Percentiles rank a stretch among this genome's conserved stretches.
Conservation (phyloP, 2,888 invertebrate species). For the Eristalinus sepulchralis region DNA sequence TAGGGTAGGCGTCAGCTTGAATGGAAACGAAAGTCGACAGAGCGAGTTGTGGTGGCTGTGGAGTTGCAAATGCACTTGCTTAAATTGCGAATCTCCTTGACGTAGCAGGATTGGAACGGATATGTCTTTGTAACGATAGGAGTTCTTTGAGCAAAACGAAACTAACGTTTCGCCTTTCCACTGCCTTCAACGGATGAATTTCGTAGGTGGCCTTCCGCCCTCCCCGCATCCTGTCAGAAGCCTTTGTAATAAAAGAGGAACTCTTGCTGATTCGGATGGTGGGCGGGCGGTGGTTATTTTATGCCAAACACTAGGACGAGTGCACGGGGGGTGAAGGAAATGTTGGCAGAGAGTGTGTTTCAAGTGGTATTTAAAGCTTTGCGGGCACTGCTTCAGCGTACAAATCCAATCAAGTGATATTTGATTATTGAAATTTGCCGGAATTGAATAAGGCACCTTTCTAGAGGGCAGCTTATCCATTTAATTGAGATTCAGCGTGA, state of each 20-base stretch:
- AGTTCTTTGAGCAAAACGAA: slow-evolving; percentile 1
- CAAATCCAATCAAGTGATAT: neutral
- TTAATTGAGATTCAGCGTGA: too few species aligned
- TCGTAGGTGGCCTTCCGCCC: neutral
- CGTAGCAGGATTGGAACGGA: neutral
- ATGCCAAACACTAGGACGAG: slow-evolving; percentile 33
- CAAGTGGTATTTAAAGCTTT: slow-evolving; percentile 13
- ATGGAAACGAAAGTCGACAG: neutral
- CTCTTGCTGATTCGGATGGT: slow-evolving; percentile 8
- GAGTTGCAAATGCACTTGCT: slow-evolving; percentile 35
- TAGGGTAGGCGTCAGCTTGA: slow-evolving; percentile 29
- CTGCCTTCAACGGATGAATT: slow-evolving; percentile 3
- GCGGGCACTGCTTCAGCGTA: neutral
- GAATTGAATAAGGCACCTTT: too few species aligned
- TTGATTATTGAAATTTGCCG: too few species aligned
- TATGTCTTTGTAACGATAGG: neutral
- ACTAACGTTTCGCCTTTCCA: neutral
- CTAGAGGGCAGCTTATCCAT: too few species aligned
- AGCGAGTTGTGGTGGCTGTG: slow-evolving; percentile 2
- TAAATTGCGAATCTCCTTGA: slow-evolving; percentile 21
- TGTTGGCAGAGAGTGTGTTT: slow-evolving; percentile 29
- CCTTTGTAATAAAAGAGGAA: neutral
- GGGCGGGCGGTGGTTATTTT: neutral
- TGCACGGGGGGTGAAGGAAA: slow-evolving; percentile 2
- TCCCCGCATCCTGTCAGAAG: neutral